Evolutionary conservation across 1,140 invertebrate genomes (phyloP).

Genomic region (Aphelinus certus): DNA sequence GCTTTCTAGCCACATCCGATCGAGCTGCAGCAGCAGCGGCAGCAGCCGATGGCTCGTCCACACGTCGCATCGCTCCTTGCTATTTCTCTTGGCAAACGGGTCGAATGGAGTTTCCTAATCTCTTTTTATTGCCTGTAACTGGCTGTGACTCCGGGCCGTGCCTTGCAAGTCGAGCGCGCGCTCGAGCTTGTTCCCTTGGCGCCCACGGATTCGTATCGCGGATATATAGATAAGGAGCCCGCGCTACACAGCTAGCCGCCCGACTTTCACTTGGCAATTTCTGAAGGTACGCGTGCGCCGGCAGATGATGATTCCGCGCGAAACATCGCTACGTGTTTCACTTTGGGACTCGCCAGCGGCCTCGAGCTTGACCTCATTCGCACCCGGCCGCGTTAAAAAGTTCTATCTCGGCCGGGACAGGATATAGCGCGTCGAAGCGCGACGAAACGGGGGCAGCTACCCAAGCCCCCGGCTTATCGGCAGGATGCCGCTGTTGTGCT

Average conservation of each 20-base stretch:
- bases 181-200: slow-evolving; percentile 29
- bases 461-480: no score
- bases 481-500: no score
- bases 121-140: slow-evolving; percentile 58
- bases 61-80: background rate
- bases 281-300: background rate
- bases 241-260: background rate
- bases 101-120: slow-evolving; percentile 55
- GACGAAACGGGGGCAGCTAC: no score
- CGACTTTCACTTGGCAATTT: slow-evolving; percentile 10
- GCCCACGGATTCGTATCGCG: background rate
- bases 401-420: background rate
- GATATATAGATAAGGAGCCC: no score
- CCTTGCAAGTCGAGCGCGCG: slow-evolving; percentile 47
- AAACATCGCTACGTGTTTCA: slow-evolving; percentile 15
- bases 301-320: background rate
- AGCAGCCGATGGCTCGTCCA: background rate
- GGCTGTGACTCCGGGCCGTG: slow-evolving; percentile 49
- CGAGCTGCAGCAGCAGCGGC: background rate
- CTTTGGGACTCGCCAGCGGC: background rate
- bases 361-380: slow-evolving; percentile 13
- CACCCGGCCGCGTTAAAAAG: background rate
- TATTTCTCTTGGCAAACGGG: slow-evolving; percentile 1
- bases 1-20: background rate
- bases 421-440: no score